A percentile compares a stretch with the other conserved stretches of the same genome.
These are phyloP conservation scores for Nephrotoma flavescens DNA, from an alignment of 2,888 invertebrate species.

Conservation along the genomic window DNA sequence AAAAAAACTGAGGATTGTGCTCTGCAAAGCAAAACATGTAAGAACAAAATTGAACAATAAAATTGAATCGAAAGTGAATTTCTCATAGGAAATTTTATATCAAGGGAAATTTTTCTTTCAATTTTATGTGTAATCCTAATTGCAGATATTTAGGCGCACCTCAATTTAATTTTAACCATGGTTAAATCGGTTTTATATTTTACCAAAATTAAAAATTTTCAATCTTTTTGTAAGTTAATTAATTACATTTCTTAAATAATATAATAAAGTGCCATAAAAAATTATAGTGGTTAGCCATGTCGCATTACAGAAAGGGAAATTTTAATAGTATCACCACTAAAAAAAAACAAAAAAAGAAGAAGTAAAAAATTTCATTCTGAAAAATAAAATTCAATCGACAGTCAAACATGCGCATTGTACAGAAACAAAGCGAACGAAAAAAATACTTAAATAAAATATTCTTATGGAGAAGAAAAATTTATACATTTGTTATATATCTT, in stretches of 20 bases:
- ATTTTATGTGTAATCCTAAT: background rate
- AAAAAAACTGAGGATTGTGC: too few relatives aligned
- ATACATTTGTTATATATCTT: background rate
- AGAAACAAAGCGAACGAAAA: constrained; percentile 4
- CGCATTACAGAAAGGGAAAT: background rate
- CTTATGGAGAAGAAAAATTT: background rate
- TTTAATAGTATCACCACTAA: background rate
- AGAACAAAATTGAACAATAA: too few relatives aligned
- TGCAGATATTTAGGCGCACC: background rate
- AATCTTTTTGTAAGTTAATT: too few relatives aligned
- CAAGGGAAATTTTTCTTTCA: background rate
- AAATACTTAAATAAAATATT: background rate
- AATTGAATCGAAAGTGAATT: too few relatives aligned
- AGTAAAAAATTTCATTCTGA: background rate
- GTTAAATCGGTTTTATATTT: too few relatives aligned
- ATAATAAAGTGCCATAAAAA: background rate
- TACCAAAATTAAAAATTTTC: too few relatives aligned
- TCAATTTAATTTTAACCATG: too few relatives aligned
- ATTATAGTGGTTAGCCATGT: background rate
- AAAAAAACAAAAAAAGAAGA: background rate
- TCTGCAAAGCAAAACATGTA: too few relatives aligned
- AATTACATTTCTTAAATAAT: background rate
- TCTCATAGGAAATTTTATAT: background rate
- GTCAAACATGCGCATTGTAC: constrained; percentile 2
- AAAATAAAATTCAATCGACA: background rate